These are phyloP conservation scores for Chunga burmeisteri DNA, from an alignment of 2,113 vertebrate genomes.

Conservation along the genomic window DNA sequence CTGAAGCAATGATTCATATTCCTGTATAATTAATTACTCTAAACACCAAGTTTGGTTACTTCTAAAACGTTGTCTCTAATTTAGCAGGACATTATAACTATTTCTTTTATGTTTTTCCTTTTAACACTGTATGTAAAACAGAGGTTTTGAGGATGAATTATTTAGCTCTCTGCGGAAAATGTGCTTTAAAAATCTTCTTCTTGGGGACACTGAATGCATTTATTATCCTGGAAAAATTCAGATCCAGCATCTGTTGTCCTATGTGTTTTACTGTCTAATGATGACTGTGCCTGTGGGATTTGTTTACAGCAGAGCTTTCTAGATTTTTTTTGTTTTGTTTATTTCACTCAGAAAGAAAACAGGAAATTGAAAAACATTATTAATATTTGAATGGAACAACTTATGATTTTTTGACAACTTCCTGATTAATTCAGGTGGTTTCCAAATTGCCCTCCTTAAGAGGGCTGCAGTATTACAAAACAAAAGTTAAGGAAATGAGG, in stretches of 20 bases:
- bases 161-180: background rate
- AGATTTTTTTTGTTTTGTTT: background rate
- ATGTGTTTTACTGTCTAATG: conserved; percentile 21
- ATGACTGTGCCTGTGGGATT: background rate
- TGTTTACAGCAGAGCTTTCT: background rate
- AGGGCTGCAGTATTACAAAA: background rate
- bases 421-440: conserved; percentile 1
- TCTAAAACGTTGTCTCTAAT: background rate
- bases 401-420: background rate
- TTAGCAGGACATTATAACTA: background rate
- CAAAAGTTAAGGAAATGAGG: background rate
- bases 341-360: background rate
- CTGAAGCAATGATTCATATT: background rate
- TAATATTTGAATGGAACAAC: conserved; percentile 12
- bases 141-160: conserved; percentile 24
- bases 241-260: conserved; percentile 39
- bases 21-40: background rate
- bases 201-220: background rate
- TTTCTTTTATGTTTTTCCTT: background rate
- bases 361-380: background rate
- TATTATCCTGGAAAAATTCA: conserved; percentile 45
- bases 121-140: background rate
- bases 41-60: background rate
- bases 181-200: background rate
- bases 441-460: background rate